Percentiles rank a stretch among this genome's conserved stretches.
These are phyloP conservation scores for Athalia circularis DNA, from an alignment of 2,888 invertebrate species.

Conservation along the genomic window DNA sequence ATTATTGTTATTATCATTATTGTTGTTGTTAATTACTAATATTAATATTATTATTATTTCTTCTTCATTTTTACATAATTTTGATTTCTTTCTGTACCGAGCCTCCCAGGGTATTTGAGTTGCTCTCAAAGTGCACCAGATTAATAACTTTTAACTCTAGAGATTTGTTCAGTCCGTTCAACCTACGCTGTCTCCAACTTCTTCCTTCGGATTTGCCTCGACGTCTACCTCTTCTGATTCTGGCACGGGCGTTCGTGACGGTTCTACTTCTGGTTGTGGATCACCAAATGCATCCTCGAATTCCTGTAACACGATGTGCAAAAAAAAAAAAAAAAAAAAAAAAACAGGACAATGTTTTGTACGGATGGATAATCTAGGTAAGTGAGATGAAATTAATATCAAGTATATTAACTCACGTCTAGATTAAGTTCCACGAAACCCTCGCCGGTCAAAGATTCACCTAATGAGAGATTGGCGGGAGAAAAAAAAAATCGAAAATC, in stretches of 20 bases:
- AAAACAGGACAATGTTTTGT: slow-evolving; percentile 32
- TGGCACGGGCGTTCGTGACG: slow-evolving; percentile 50
- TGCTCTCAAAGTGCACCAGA: slow-evolving; percentile 64
- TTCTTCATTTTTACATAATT: slow-evolving; percentile 52
- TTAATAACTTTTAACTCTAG: slow-evolving; percentile 43
- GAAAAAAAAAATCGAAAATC: slow-evolving; percentile 30
- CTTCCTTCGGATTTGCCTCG: slow-evolving; percentile 66
- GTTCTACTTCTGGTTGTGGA: slow-evolving; percentile 59
- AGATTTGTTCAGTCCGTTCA: slow-evolving; percentile 58
- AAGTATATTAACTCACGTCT: slow-evolving; percentile 50
- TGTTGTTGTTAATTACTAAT: slow-evolving; percentile 58
- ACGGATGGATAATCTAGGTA: slow-evolving; percentile 3
- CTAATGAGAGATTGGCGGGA: slow-evolving; percentile 42
- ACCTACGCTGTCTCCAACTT: slow-evolving; percentile 71
- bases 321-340: slow-evolving; percentile 2
- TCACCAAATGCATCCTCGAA: slow-evolving; percentile 71
- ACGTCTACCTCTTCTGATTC: slow-evolving; percentile 54
- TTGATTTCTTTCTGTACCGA: slow-evolving; percentile 64
- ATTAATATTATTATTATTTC: slow-evolving; percentile 30
- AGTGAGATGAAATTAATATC: neutral
- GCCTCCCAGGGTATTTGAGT: slow-evolving; percentile 51
- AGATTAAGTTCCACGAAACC: slow-evolving; percentile 52
- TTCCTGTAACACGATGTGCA: slow-evolving; percentile 61
- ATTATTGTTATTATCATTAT: slow-evolving; percentile 48
- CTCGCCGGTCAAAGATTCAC: slow-evolving; percentile 45